phyloP scores from a whole-genome alignment of 2,113 vertebrate genomes.

The Pangasianodon gigas region DNA sequence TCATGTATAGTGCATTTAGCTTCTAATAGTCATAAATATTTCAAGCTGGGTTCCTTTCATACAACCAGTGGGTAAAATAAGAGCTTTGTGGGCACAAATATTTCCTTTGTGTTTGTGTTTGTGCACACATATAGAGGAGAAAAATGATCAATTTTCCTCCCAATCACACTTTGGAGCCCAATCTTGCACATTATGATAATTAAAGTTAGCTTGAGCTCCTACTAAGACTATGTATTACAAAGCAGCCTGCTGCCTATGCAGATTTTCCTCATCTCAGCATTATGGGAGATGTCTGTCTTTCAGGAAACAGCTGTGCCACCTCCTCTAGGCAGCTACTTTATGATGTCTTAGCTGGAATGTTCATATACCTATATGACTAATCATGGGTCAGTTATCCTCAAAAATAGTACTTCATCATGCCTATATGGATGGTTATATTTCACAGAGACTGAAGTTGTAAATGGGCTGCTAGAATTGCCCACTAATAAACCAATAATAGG shows the following conservation, averaged over 20 bases:
- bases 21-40: not conserved
- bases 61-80: not conserved
- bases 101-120: not conserved
- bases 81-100: not conserved
- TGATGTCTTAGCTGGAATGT: not conserved
- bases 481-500: not conserved
- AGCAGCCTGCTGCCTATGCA: not conserved
- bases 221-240: not conserved
- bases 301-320: not conserved
- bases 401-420: not conserved
- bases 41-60: not conserved
- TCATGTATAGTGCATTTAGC: not conserved
- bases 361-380: not conserved
- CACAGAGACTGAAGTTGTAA: not conserved
- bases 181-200: not conserved
- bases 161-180: not conserved
- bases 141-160: not conserved
- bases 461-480: not conserved
- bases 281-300: not conserved
- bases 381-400: not conserved
- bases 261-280: conserved; percentile 11
- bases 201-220: not conserved
- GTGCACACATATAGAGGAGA: not conserved
- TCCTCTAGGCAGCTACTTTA: not conserved
- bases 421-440: not conserved